Evolutionary conservation across 2,113 vertebrate genomes (phyloP).

Genomic region (Trematocara nigrifrons): DNA sequence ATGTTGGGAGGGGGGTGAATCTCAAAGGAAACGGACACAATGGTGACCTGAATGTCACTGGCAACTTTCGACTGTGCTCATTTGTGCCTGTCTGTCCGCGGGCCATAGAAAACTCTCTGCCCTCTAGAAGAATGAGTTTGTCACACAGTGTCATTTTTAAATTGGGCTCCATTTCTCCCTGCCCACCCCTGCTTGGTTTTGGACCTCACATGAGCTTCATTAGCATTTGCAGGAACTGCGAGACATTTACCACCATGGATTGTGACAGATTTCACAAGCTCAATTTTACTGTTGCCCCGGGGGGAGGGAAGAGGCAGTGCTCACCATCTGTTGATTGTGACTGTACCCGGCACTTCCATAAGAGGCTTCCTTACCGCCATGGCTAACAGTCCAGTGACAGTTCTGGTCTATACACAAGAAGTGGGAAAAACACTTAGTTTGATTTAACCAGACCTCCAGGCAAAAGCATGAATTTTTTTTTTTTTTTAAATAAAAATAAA

Average conservation of each 20-base stretch:
- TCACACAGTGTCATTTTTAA: slow-evolving; percentile 67
- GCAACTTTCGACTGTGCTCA: slow-evolving; percentile 57
- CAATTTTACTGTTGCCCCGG: slow-evolving; percentile 61
- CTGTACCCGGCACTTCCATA: slow-evolving; percentile 49
- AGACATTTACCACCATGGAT: slow-evolving; percentile 71
- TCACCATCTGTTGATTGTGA: slow-evolving; percentile 72
- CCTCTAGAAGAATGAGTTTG: slow-evolving; percentile 62
- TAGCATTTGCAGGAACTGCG: slow-evolving; percentile 67
- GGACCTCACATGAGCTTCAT: slow-evolving; percentile 64
- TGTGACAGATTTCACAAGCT: slow-evolving; percentile 72
- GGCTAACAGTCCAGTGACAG: slow-evolving; percentile 4
- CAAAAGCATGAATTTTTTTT: neutral
- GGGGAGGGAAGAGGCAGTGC: slow-evolving; percentile 16
- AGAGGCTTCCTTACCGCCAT: slow-evolving; percentile 30
- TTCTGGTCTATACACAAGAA: neutral
- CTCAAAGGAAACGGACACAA: slow-evolving; percentile 56
- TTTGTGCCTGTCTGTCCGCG: slow-evolving; percentile 58
- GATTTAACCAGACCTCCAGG: neutral
- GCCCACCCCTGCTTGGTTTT: slow-evolving; percentile 21
- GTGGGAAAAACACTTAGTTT: neutral
- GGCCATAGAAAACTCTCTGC: slow-evolving; percentile 57
- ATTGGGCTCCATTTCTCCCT: slow-evolving; percentile 51
- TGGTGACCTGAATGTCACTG: slow-evolving; percentile 65
- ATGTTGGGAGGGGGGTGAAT: slow-evolving; percentile 15
- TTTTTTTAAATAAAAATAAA: neutral